phyloP scores from a whole-genome alignment of 2,888 invertebrate species.

The Hipparchia sbordonii region DNA sequence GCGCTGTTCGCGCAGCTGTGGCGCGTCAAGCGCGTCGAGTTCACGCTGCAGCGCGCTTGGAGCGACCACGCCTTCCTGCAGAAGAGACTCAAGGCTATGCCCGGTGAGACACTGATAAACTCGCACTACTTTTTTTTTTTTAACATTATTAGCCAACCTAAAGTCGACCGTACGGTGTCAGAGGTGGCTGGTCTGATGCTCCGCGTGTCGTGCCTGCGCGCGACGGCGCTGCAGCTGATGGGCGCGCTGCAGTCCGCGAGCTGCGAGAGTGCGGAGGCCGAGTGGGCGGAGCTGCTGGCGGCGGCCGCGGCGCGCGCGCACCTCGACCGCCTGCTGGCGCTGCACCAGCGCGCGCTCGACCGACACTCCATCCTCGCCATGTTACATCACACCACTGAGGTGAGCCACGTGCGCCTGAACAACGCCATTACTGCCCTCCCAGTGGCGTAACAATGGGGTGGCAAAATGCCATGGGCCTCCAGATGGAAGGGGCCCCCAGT shows the following conservation, averaged over 20 bases:
- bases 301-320: constrained; percentile 90
- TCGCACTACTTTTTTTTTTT: too few species aligned
- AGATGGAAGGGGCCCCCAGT: too few species aligned
- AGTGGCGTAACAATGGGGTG: too few species aligned
- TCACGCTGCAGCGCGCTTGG: constrained; percentile 91
- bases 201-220: constrained; percentile 89
- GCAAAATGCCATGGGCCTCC: too few species aligned
- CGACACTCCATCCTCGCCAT: constrained; percentile 92
- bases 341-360: constrained; percentile 92
- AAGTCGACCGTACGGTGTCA: constrained; percentile 47
- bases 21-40: constrained; percentile 95
- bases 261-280: constrained; percentile 97
- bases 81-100: constrained; percentile 86
- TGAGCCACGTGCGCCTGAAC: too few species aligned
- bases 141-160: too few species aligned
- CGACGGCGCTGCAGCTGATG: constrained; percentile 94
- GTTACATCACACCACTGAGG: constrained; percentile 87
- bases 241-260: constrained; percentile 97
- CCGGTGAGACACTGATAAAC: constrained; percentile 70
- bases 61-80: constrained; percentile 90
- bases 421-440: too few species aligned
- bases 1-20: constrained; percentile 94
- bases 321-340: constrained; percentile 93
- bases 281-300: constrained; percentile 93
- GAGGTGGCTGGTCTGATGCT: constrained; percentile 91